Conservation (phyloP, 2,113 vertebrate genomes). For the Felis chaus region DNA sequence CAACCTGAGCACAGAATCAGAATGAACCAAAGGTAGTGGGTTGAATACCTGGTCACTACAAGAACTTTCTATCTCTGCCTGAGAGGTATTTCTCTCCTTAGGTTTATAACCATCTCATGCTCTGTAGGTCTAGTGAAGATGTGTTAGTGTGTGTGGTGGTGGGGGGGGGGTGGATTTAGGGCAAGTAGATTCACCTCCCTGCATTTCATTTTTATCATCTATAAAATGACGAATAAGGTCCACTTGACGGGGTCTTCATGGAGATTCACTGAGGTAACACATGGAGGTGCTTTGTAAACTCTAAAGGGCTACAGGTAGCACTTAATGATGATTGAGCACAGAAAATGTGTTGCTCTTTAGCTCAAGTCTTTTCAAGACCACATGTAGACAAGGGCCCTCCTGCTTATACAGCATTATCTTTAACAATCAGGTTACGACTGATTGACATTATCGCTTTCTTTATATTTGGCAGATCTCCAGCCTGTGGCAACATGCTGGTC, state of each 20-base stretch:
- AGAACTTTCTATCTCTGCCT: neutral
- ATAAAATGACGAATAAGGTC: neutral
- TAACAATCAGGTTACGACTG: constrained; percentile 68
- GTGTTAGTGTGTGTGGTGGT: neutral
- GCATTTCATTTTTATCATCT: constrained; percentile 9
- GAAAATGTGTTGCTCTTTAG: constrained; percentile 31
- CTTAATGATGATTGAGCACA: neutral
- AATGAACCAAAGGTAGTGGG: neutral
- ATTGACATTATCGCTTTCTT: constrained; percentile 67
- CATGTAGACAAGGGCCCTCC: constrained; percentile 16
- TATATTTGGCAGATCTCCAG: constrained; percentile 54
- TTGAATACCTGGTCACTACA: neutral
- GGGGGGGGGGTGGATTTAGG: neutral
- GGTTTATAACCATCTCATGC: neutral
- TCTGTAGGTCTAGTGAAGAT: neutral
- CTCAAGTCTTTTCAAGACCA: constrained; percentile 2
- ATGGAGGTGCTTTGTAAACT: neutral
- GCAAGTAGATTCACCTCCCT: neutral
- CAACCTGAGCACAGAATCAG: neutral
- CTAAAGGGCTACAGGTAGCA: neutral
- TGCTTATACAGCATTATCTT: constrained; percentile 38
- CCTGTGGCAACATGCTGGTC: constrained; percentile 48
- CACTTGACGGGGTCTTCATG: neutral
- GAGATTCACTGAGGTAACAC: neutral
- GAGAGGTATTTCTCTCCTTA: constrained; percentile 10